These are phyloP conservation scores for Cotesia glomerata DNA, from an alignment of 1,140 invertebrate species.

Conservation along the genomic window DNA sequence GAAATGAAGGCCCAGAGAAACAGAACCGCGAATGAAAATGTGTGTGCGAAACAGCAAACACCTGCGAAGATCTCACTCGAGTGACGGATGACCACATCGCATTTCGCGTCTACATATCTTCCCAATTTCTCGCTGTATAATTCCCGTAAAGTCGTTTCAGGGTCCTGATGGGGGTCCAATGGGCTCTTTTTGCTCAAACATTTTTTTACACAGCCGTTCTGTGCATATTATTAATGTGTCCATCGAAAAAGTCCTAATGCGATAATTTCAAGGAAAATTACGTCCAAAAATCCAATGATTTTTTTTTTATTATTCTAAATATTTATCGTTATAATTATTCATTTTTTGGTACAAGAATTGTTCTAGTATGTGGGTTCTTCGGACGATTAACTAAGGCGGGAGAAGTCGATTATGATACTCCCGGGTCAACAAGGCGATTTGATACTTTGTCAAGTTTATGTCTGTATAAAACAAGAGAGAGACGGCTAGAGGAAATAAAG, in stretches of 20 bases:
- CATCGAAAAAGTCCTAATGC: conserved; percentile 12
- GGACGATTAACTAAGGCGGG: conserved; percentile 24
- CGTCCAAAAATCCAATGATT: conserved; percentile 24
- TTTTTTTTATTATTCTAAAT: not conserved
- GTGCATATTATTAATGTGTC: too few species aligned
- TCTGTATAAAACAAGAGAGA: not conserved
- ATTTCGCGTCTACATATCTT: conserved; percentile 61
- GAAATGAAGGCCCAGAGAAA: not conserved
- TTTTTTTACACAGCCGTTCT: conserved; percentile 7
- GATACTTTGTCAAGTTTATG: conserved; percentile 16
- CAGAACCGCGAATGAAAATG: not conserved
- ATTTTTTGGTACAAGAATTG: too few species aligned
- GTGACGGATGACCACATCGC: conserved; percentile 63
- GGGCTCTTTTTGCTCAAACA: not conserved
- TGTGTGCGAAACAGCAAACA: conserved; percentile 6
- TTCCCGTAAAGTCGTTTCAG: conserved; percentile 63
- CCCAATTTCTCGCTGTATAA: conserved; percentile 61
- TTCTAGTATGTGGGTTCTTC: not conserved
- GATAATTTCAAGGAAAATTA: conserved; percentile 21
- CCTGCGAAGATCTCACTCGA: conserved; percentile 39
- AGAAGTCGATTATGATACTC: conserved; percentile 26
- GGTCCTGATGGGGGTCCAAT: conserved; percentile 25
- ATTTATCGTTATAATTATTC: too few species aligned
- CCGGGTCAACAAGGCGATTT: conserved; percentile 24
- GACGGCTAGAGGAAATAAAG: not conserved